Conservation (phyloP, 1,140 invertebrate genomes). For the Drosophila repletoides region DNA sequence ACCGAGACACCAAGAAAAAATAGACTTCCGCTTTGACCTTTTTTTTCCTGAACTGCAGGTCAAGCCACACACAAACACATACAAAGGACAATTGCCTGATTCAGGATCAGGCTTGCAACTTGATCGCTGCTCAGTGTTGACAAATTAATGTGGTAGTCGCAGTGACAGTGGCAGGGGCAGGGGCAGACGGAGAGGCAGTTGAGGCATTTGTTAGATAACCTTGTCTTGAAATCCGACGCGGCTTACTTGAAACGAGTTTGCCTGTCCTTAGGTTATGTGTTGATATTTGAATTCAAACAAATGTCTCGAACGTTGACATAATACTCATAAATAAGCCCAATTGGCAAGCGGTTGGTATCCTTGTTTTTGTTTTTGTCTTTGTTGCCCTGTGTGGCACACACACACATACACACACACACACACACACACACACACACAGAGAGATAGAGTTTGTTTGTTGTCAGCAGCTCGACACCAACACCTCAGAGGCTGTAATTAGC, state of each 20-base stretch:
- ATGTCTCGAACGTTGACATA: slow-evolving; percentile 41
- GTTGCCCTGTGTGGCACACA: slow-evolving; percentile 17
- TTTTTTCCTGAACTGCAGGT: slow-evolving; percentile 38
- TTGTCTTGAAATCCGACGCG: slow-evolving; percentile 54
- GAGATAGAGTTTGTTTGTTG: slow-evolving; percentile 21
- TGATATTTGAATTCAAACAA: slow-evolving; percentile 78
- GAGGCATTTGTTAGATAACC: slow-evolving; percentile 30
- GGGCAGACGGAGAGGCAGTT: not conserved
- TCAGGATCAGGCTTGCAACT: slow-evolving; percentile 27
- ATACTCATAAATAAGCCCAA: slow-evolving; percentile 66
- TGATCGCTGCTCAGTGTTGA: slow-evolving; percentile 34
- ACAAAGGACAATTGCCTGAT: slow-evolving; percentile 3
- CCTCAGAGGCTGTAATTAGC: slow-evolving; percentile 53
- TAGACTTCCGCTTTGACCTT: slow-evolving; percentile 56
- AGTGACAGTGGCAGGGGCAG: no score
- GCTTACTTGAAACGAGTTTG: slow-evolving; percentile 38
- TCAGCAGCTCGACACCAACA: slow-evolving; percentile 18
- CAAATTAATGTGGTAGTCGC: slow-evolving; percentile 41
- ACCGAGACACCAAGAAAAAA: slow-evolving; percentile 20
- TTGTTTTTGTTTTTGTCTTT: slow-evolving; percentile 28
- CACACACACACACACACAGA: not conserved
- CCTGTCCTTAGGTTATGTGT: slow-evolving; percentile 53
- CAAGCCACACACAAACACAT: slow-evolving; percentile 45
- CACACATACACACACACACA: not conserved
- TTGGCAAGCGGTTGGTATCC: slow-evolving; percentile 22